A percentile compares a stretch with the other conserved stretches of the same genome.
phyloP scores from a whole-genome alignment of 2,113 vertebrate genomes.

The Ptyas mucosa region DNA sequence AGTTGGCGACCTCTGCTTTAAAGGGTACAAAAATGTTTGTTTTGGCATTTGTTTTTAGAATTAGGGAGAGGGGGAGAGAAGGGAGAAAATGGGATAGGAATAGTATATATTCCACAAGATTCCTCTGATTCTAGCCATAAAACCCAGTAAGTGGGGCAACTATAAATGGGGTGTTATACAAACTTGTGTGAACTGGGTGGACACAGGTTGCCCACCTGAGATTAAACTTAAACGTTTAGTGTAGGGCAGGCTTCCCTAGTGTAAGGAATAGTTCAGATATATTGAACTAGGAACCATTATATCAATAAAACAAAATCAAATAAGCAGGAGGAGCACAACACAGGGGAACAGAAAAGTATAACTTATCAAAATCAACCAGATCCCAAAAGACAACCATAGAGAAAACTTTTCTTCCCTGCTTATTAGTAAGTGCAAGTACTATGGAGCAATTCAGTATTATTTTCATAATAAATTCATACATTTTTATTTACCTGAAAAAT shows the following conservation, averaged over 20 bases:
- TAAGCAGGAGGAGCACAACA: background rate
- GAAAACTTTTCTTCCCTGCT: conserved; percentile 4
- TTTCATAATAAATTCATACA: conserved; percentile 22
- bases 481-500: conserved; percentile 50
- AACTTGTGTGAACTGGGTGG: background rate
- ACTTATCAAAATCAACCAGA: background rate
- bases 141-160: background rate
- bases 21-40: background rate
- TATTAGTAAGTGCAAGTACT: conserved; percentile 36
- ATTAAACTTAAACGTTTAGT: background rate
- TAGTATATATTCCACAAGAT: background rate
- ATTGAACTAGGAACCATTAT: background rate
- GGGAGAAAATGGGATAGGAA: background rate
- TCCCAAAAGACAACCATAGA: background rate
- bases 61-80: background rate
- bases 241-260: background rate
- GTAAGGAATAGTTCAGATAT: background rate
- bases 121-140: background rate
- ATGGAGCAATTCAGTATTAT: background rate
- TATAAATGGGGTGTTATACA: background rate
- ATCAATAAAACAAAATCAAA: background rate
- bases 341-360: background rate
- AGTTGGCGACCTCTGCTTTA: no score
- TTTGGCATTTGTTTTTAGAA: no score
- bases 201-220: background rate